Percentiles rank a stretch among this genome's conserved stretches.
Conservation (phyloP, 2,888 invertebrate species). For the Erebia ligea region DNA sequence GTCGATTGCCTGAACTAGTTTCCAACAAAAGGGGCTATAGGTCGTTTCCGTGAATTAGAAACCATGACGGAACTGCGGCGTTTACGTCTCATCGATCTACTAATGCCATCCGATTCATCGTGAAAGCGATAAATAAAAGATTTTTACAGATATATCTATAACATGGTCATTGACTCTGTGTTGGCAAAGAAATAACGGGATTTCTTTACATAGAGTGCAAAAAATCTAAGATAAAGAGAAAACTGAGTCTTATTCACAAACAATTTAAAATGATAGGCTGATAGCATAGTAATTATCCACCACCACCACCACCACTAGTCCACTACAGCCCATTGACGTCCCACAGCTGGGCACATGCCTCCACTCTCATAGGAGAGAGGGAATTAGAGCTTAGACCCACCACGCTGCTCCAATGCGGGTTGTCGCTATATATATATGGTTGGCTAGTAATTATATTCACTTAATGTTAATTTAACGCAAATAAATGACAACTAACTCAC, state of each 20-base stretch:
- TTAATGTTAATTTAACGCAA: too few relatives aligned
- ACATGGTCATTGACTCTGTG: constrained; percentile 7
- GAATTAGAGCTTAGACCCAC: too few relatives aligned
- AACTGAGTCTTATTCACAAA: not conserved
- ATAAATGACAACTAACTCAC: too few relatives aligned
- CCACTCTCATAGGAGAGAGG: too few relatives aligned
- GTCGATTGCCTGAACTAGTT: constrained; percentile 40
- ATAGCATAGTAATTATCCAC: not conserved
- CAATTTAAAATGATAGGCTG: not conserved
- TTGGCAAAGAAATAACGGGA: not conserved
- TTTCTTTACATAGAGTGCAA: not conserved
- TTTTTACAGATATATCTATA: constrained; percentile 11
- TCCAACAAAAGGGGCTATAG: constrained; percentile 45
- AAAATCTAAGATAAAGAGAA: not conserved
- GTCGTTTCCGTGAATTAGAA: constrained; percentile 54
- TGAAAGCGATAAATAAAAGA: constrained; percentile 21
- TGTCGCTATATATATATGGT: too few relatives aligned
- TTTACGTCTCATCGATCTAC: constrained; percentile 24
- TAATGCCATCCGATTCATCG: constrained; percentile 22
- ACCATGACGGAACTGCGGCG: constrained; percentile 46
- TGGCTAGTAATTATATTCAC: too few relatives aligned
- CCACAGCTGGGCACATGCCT: too few relatives aligned
- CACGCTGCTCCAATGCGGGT: too few relatives aligned
- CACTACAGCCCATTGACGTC: too few relatives aligned
- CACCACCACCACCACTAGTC: too few relatives aligned